phyloP scores from a whole-genome alignment of 2,888 invertebrate genomes.

The Drosophila infuscata region DNA sequence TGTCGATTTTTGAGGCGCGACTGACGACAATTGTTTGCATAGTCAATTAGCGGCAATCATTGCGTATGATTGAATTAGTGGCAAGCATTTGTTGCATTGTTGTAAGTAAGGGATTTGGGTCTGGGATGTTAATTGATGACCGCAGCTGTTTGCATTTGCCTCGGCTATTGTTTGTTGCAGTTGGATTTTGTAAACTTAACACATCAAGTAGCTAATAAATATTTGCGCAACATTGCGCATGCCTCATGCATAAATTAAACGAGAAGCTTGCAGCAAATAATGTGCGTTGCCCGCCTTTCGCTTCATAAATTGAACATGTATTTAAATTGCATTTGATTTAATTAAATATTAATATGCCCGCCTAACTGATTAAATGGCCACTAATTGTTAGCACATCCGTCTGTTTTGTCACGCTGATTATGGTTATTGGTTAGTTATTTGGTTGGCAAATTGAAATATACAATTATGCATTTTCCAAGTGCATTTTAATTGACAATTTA shows the following conservation, averaged over 20 bases:
- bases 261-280: conserved; percentile 10
- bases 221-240: conserved; percentile 74
- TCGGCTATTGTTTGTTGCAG: conserved; percentile 5
- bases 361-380: conserved; percentile 70
- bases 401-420: conserved; percentile 53
- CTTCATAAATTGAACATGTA: conserved; percentile 32
- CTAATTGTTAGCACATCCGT: conserved; percentile 50
- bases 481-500: conserved; percentile 58
- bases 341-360: conserved; percentile 61
- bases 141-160: conserved; percentile 20
- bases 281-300: conserved; percentile 10
- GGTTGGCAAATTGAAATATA: conserved; percentile 53
- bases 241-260: conserved; percentile 71
- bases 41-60: conserved; percentile 56
- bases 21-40: conserved; percentile 28
- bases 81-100: conserved; percentile 30
- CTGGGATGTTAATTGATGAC: conserved; percentile 49
- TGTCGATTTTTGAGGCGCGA: neutral
- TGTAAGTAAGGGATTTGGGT: conserved; percentile 13
- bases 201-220: conserved; percentile 65
- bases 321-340: conserved; percentile 61
- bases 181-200: conserved; percentile 29
- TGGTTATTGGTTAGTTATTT: conserved; percentile 57
- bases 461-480: conserved; percentile 36
- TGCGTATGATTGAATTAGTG: conserved; percentile 73